A percentile compares a stretch with the other conserved stretches of the same genome.
phyloP scores from a whole-genome alignment of 2,113 vertebrate genomes.

The Anarhynchus alexandrinus region DNA sequence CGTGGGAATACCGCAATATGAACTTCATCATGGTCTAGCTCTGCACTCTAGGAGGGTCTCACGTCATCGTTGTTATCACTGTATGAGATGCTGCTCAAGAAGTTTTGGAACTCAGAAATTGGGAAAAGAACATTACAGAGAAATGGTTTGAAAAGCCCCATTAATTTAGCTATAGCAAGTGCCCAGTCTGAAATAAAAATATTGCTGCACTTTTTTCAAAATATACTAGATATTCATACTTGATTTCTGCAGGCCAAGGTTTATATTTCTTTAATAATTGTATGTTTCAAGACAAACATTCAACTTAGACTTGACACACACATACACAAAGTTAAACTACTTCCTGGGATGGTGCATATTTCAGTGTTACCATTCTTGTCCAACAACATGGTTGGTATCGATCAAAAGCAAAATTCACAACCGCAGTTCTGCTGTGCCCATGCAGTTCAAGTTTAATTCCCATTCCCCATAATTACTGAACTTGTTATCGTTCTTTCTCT shows the following conservation, averaged over 20 bases:
- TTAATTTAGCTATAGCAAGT: background rate
- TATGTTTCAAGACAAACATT: background rate
- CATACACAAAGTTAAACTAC: background rate
- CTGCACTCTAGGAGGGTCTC: background rate
- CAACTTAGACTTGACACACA: background rate
- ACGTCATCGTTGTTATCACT: rapidly evolving
- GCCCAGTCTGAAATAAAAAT: background rate
- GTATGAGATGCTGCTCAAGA: background rate
- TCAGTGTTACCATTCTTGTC: background rate
- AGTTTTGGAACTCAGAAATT: background rate
- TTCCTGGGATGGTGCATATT: background rate
- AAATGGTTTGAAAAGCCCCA: background rate
- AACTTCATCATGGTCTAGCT: background rate
- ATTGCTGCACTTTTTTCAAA: background rate
- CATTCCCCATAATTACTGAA: background rate
- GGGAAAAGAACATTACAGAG: background rate
- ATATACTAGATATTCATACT: background rate
- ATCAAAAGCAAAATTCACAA: conserved; percentile 26
- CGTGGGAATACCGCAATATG: background rate
- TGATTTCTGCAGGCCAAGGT: background rate
- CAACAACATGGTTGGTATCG: background rate
- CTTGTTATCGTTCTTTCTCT: background rate
- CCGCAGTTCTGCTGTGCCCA: background rate
- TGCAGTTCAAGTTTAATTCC: conserved; percentile 18
- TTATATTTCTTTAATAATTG: background rate